Conservation (phyloP, 2,888 invertebrate genomes). For the Drosophila ochracea region DNA sequence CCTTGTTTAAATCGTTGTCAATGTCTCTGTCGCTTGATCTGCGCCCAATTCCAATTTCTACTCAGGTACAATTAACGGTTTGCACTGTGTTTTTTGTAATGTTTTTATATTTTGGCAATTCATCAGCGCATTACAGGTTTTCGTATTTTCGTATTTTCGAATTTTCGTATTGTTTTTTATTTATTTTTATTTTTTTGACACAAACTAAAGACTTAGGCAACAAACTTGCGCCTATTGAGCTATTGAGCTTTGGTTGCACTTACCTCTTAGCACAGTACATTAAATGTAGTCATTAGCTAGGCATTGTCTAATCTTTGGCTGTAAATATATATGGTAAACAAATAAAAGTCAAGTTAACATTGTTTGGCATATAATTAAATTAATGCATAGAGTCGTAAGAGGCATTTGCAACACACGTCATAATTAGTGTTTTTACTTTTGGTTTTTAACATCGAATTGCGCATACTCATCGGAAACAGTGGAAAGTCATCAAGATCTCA, state of each 20-base stretch:
- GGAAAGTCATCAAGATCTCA: conserved; percentile 50
- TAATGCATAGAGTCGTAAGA: conserved; percentile 20
- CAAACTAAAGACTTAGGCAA: conserved; percentile 58
- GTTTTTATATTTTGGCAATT: conserved; percentile 15
- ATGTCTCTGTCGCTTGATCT: conserved; percentile 34
- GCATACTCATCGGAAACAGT: conserved; percentile 44
- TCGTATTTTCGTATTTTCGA: conserved; percentile 19
- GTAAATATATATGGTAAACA: conserved; percentile 41
- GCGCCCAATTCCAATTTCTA: conserved; percentile 26
- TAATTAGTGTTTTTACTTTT: conserved; percentile 31
- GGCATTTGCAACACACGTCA: conserved; percentile 23
- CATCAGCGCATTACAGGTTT: conserved; percentile 14
- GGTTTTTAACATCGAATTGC: conserved; percentile 1
- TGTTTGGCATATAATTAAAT: conserved; percentile 16
- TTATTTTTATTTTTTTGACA: conserved; percentile 20
- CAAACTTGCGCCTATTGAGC: conserved; percentile 28
- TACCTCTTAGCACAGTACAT: conserved; percentile 56
- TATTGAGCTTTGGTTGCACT: conserved; percentile 42
- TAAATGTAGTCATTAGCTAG: conserved; percentile 29
- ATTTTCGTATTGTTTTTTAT: conserved; percentile 4
- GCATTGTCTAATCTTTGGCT: conserved; percentile 66
- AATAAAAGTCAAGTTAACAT: conserved; percentile 26
- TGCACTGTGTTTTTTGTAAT: conserved; percentile 18
- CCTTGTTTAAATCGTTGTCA: conserved; percentile 61
- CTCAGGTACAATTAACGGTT: conserved; percentile 52